Conservation (phyloP, 2,888 invertebrate species). For the Agriotes lineatus region DNA sequence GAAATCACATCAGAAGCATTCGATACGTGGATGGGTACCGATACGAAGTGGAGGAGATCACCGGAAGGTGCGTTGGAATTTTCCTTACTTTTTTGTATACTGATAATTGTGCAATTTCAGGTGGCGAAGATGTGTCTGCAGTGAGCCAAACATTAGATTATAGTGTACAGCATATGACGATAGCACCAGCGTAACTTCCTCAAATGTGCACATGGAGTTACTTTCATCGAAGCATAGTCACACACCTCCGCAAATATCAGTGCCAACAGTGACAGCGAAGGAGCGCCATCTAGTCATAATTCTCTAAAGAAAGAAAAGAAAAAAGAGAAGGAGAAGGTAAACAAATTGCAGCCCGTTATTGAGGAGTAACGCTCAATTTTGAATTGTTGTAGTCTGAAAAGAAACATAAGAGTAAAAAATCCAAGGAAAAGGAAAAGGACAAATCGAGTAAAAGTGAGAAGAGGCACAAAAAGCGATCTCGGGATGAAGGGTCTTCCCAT, state of each 20-base stretch:
- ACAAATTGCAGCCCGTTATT: neutral
- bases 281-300: conserved; percentile 57
- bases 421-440: conserved; percentile 67
- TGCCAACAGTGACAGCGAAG: conserved; percentile 68
- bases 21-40: conserved; percentile 73
- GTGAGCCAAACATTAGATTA: conserved; percentile 67
- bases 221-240: conserved; percentile 69
- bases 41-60: conserved; percentile 78
- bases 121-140: conserved; percentile 66
- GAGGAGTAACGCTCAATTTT: neutral
- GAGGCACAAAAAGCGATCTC: conserved; percentile 66
- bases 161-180: conserved; percentile 68
- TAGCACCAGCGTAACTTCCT: conserved; percentile 69
- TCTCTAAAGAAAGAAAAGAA: conserved; percentile 61
- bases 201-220: conserved; percentile 70
- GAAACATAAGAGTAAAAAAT: conserved; percentile 66
- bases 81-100: no score
- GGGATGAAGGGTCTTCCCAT: conserved; percentile 64
- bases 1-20: conserved; percentile 67
- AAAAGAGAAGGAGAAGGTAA: conserved; percentile 66
- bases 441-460: conserved; percentile 62
- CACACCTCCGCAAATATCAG: conserved; percentile 70
- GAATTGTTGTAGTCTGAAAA: conserved; percentile 56
- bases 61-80: no score
- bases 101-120: conserved; percentile 45